phyloP scores from a whole-genome alignment of 2,113 vertebrate species.

The Odontesthes bonariensis region DNA sequence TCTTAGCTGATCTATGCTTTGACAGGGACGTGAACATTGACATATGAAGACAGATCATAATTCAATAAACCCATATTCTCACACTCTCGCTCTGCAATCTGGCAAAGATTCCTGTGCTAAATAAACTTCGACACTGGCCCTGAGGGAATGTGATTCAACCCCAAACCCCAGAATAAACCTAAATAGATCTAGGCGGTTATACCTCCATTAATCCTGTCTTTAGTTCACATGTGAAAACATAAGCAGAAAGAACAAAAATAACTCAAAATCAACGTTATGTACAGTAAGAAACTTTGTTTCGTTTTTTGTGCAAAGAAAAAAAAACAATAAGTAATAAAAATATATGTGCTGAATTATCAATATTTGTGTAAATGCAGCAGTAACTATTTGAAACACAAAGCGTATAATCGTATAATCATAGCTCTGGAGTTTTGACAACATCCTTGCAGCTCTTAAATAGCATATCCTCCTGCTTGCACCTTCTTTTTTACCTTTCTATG shows the following conservation, averaged over 20 bases:
- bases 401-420: slow-evolving; percentile 57
- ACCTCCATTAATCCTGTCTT: slow-evolving; percentile 36
- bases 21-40: slow-evolving; percentile 35
- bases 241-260: neutral
- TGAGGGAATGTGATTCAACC: slow-evolving; percentile 42
- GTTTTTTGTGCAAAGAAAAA: neutral
- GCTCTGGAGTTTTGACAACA: slow-evolving; percentile 31
- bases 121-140: slow-evolving; percentile 50
- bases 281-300: neutral
- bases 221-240: slow-evolving; percentile 7
- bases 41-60: slow-evolving; percentile 25
- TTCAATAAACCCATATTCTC: slow-evolving; percentile 45
- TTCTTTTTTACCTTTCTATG: slow-evolving; percentile 26
- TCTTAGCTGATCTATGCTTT: slow-evolving; percentile 20
- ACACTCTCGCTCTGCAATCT: slow-evolving; percentile 26
- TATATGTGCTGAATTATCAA: slow-evolving; percentile 44
- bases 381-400: slow-evolving; percentile 38
- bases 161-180: slow-evolving; percentile 57
- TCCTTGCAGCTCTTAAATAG: slow-evolving; percentile 27
- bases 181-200: slow-evolving; percentile 31
- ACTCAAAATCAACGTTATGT: neutral
- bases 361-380: slow-evolving; percentile 24
- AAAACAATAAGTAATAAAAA: slow-evolving; percentile 8
- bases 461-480: slow-evolving; percentile 26
- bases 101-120: slow-evolving; percentile 34